phyloP scores from a whole-genome alignment of 2,113 vertebrate species.

The Myrmecobius fasciatus region DNA sequence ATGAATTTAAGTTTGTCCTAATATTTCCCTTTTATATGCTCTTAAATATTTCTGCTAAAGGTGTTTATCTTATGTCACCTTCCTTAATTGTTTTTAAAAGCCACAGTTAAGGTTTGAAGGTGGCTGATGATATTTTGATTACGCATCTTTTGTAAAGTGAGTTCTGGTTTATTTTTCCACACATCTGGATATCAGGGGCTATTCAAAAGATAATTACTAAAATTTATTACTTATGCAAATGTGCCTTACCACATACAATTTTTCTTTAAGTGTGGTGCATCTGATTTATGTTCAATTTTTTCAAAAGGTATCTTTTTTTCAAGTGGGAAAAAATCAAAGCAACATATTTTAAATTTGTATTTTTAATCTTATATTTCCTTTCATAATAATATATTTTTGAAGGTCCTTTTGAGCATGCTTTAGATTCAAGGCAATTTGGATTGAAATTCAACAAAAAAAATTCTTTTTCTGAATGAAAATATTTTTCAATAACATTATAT shows the following conservation, averaged over 20 bases:
- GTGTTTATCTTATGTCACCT: slow-evolving; percentile 41
- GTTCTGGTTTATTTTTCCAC: slow-evolving; percentile 47
- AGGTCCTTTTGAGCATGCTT: slow-evolving; percentile 54
- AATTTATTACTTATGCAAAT: slow-evolving; percentile 71
- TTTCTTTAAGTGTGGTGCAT: slow-evolving; percentile 58
- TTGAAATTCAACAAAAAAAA: slow-evolving; percentile 64
- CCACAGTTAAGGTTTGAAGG: slow-evolving; percentile 24
- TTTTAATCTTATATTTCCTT: slow-evolving; percentile 58
- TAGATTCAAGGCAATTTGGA: slow-evolving; percentile 67
- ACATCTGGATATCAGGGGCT: slow-evolving; percentile 66
- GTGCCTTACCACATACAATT: slow-evolving; percentile 44
- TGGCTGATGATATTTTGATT: slow-evolving; percentile 49
- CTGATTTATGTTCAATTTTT: slow-evolving; percentile 51
- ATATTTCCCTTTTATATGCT: slow-evolving; percentile 40
- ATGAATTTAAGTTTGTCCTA: slow-evolving; percentile 17
- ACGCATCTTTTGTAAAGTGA: slow-evolving; percentile 48
- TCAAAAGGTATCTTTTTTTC: slow-evolving; percentile 55
- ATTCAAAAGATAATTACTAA: slow-evolving; percentile 64
- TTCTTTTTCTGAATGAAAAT: slow-evolving; percentile 71
- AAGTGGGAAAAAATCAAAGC: slow-evolving; percentile 38
- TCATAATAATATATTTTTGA: slow-evolving; percentile 56
- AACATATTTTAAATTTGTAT: slow-evolving; percentile 20
- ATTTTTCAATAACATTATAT: slow-evolving; percentile 48
- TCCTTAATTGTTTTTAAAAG: slow-evolving; percentile 40
- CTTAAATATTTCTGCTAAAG: slow-evolving; percentile 49